Evolutionary conservation across 2,797 vertebrate species (phyloP).

Genomic region (Smutsia gigantea): DNA sequence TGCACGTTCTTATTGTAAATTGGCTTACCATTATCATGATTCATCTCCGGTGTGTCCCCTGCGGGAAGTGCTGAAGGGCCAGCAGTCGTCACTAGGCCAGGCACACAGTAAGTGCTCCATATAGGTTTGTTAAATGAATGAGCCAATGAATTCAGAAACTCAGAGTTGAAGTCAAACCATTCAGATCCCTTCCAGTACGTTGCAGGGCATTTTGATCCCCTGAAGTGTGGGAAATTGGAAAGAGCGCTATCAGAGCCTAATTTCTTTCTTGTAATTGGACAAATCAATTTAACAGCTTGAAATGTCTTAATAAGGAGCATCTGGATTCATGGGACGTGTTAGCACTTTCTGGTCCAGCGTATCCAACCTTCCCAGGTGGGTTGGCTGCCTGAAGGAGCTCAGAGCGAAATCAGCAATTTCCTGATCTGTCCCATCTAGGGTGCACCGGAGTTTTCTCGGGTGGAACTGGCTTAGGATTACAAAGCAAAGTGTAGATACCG

Average conservation of each 20-base stretch:
- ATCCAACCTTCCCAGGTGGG: neutral
- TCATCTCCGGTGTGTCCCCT: neutral
- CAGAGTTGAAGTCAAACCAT: neutral
- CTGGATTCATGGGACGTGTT: neutral
- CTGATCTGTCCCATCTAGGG: neutral
- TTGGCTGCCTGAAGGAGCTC: neutral
- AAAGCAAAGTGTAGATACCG: constrained; percentile 14
- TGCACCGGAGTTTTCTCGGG: neutral
- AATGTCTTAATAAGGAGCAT: constrained; percentile 30
- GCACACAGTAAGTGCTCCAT: neutral
- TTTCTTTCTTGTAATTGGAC: neutral
- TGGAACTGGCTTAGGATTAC: constrained; percentile 6
- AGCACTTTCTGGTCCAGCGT: neutral
- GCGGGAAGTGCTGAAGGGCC: neutral
- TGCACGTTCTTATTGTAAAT: neutral
- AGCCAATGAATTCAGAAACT: neutral
- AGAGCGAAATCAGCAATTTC: neutral
- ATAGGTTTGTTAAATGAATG: neutral
- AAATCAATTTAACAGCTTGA: constrained; percentile 48
- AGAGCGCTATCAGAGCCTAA: neutral
- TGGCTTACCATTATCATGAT: neutral
- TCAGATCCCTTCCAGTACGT: neutral
- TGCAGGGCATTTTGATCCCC: neutral
- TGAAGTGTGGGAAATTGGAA: neutral
- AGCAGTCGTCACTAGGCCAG: neutral